Conservation (phyloP, 2,797 vertebrate genomes). For the Hippocampus kuda region DNA sequence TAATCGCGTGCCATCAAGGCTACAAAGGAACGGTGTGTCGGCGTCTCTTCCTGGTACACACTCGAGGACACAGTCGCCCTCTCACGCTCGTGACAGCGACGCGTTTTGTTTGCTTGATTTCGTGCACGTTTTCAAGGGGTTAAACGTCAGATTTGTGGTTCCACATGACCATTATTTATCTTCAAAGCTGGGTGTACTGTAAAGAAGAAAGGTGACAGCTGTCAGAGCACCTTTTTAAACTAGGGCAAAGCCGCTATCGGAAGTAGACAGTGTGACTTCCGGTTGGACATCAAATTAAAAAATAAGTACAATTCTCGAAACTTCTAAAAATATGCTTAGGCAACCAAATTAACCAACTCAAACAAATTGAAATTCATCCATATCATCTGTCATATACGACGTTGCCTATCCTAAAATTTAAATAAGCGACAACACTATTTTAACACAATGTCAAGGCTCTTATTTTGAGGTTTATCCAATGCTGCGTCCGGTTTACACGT, state of each 20-base stretch:
- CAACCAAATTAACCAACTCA: not conserved
- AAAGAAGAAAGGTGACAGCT: constrained; percentile 33
- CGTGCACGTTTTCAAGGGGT: not conserved
- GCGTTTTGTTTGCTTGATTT: not conserved
- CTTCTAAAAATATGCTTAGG: not conserved
- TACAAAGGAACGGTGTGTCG: constrained; percentile 13
- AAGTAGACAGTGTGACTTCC: constrained; percentile 23
- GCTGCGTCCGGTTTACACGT: constrained; percentile 9
- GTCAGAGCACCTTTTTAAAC: constrained; percentile 33
- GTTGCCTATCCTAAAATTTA: not conserved
- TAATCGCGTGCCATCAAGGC: not conserved
- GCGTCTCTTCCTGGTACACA: constrained; percentile 55
- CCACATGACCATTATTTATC: not conserved
- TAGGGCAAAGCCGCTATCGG: not conserved
- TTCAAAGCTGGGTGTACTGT: not conserved
- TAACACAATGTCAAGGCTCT: not conserved
- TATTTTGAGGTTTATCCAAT: constrained; percentile 33
- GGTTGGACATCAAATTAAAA: constrained; percentile 16
- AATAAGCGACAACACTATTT: not conserved
- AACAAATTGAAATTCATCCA: too few relatives aligned
- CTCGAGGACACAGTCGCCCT: not conserved
- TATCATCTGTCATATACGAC: not conserved
- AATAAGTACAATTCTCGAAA: not conserved
- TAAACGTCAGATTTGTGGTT: not conserved
- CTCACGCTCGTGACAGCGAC: not conserved